Conservation (phyloP, 2,797 vertebrate genomes). For the Neosalanx taihuensis region DNA sequence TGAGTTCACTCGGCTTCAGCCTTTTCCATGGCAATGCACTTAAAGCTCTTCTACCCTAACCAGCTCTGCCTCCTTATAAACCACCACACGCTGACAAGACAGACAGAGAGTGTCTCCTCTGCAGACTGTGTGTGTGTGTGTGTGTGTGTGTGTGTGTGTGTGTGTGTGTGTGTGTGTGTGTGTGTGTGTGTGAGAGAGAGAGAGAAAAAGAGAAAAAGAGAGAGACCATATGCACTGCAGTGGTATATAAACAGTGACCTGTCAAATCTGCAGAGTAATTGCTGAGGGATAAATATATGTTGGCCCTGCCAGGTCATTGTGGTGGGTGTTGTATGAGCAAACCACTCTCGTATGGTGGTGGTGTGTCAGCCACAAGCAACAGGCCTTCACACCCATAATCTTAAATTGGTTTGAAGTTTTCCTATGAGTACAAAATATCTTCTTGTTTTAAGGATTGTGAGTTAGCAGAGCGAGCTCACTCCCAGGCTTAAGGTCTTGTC, state of each 20-base stretch:
- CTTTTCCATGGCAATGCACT: conserved; percentile 23
- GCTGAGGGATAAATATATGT: conserved; percentile 65
- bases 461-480: conserved; percentile 40
- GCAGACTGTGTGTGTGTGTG: conserved; percentile 18
- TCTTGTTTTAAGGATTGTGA: conserved; percentile 50
- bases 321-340: conserved; percentile 55
- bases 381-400: conserved; percentile 56
- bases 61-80: conserved; percentile 7
- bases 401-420: conserved; percentile 37
- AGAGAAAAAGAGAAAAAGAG: conserved; percentile 9
- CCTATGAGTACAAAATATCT: conserved; percentile 28
- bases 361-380: conserved; percentile 57
- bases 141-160: conserved; percentile 17
- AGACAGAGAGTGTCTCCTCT: conserved; percentile 65
- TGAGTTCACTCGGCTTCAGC: neutral
- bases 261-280: conserved; percentile 63
- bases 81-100: conserved; percentile 34
- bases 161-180: conserved; percentile 14
- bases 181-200: conserved; percentile 28
- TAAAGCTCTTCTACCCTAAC: conserved; percentile 23
- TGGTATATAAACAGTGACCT: conserved; percentile 54
- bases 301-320: conserved; percentile 60
- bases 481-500: conserved; percentile 36
- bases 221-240: conserved; percentile 33
- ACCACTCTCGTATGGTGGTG: conserved; percentile 33